phyloP scores from a whole-genome alignment of 2,113 vertebrate genomes.

The Salminus brasiliensis region DNA sequence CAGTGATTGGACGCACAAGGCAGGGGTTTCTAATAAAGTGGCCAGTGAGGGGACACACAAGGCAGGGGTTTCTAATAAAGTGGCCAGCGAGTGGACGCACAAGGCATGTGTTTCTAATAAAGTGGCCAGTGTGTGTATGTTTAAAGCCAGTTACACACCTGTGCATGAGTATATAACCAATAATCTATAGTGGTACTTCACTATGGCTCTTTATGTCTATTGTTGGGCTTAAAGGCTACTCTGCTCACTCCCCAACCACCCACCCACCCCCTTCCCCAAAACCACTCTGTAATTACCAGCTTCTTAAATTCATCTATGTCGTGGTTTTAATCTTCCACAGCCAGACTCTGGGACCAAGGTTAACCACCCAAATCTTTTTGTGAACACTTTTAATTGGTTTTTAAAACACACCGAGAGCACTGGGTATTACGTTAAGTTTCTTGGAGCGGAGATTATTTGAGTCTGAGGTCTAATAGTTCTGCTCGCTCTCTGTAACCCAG shows the following conservation, averaged over 20 bases:
- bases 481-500: neutral
- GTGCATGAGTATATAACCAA: neutral
- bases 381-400: slow-evolving; percentile 21
- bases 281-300: slow-evolving; percentile 45
- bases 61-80: neutral
- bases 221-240: slow-evolving; percentile 1
- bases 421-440: slow-evolving; percentile 1
- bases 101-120: neutral
- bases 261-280: neutral
- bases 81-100: neutral
- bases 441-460: slow-evolving; percentile 8
- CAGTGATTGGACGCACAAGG: neutral
- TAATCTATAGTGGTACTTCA: neutral
- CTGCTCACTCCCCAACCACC: slow-evolving; percentile 21
- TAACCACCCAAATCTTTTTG: slow-evolving; percentile 16
- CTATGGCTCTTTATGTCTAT: neutral
- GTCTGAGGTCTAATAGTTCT: neutral
- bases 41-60: neutral
- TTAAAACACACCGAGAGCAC: slow-evolving; percentile 6
- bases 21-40: neutral
- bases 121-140: neutral
- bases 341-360: slow-evolving; percentile 7
- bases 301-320: slow-evolving; percentile 37
- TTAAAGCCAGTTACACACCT: neutral
- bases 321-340: slow-evolving; percentile 38